Evolutionary conservation across 2,888 invertebrate genomes (phyloP).

Genomic region (Priocnemis perturbator): DNA sequence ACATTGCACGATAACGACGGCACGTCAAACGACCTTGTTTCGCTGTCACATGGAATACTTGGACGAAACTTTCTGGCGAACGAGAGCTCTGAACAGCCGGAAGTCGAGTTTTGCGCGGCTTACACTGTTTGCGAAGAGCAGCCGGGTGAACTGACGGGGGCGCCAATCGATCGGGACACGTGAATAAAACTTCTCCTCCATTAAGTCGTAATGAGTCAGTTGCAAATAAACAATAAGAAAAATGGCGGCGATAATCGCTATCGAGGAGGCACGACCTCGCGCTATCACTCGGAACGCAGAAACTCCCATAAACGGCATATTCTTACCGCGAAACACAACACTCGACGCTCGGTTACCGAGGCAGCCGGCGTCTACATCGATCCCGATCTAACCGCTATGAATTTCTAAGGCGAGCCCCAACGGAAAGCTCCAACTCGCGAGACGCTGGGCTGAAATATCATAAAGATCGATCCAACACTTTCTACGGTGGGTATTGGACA

Average conservation of each 20-base stretch:
- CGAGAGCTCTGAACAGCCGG: no score
- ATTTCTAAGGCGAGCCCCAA: no score
- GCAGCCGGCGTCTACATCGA: not conserved
- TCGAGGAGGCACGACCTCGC: slow-evolving; percentile 61
- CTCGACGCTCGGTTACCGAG: not conserved
- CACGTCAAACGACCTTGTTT: no score
- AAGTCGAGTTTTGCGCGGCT: slow-evolving; percentile 11
- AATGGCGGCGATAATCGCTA: slow-evolving; percentile 59
- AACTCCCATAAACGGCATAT: slow-evolving; percentile 27
- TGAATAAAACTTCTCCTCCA: slow-evolving; percentile 36
- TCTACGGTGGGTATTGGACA: no score
- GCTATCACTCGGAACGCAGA: slow-evolving; percentile 38
- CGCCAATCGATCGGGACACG: slow-evolving; percentile 3
- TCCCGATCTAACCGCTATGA: not conserved
- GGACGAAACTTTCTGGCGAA: no score
- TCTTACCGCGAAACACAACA: slow-evolving; percentile 17
- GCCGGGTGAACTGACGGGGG: no score
- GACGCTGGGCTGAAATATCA: no score
- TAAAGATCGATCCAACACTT: no score
- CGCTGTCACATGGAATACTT: no score
- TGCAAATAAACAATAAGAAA: slow-evolving; percentile 60
- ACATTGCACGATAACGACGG: no score
- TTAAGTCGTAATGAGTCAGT: slow-evolving; percentile 44
- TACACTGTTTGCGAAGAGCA: not conserved
- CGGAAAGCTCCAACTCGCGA: no score